Evolutionary conservation across 2,888 invertebrate genomes (phyloP).

Genomic region (Xestobium rufovillosum): DNA sequence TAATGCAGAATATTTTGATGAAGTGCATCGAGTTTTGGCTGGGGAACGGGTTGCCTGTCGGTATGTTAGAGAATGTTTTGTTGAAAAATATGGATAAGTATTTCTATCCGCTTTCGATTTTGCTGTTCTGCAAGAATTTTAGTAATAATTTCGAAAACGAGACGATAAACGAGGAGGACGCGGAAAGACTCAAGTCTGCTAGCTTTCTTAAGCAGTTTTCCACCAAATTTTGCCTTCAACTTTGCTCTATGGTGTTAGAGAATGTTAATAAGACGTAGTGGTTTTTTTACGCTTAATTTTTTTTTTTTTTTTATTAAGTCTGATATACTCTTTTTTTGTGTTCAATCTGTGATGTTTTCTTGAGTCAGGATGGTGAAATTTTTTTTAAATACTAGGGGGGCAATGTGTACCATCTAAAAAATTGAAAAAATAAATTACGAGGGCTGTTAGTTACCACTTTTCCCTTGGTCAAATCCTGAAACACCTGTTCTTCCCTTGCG

Average conservation of each 20-base stretch:
- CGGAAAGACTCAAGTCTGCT: conserved; percentile 35
- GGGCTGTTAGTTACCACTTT: too few relatives aligned
- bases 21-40: conserved; percentile 44
- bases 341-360: too few relatives aligned
- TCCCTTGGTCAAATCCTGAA: too few relatives aligned
- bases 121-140: conserved; percentile 43
- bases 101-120: conserved; percentile 42
- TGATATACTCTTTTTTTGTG: too few relatives aligned
- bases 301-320: too few relatives aligned
- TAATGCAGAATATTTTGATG: conserved; percentile 43
- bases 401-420: too few relatives aligned
- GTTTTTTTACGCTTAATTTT: too few relatives aligned
- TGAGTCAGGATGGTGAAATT: too few relatives aligned
- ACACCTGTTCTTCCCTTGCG: too few relatives aligned
- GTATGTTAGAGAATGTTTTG: conserved; percentile 38
- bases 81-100: conserved; percentile 44
- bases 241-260: conserved; percentile 44
- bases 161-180: conserved; percentile 29
- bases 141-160: conserved; percentile 37
- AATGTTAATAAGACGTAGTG: conserved; percentile 42
- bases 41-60: conserved; percentile 38
- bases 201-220: conserved; percentile 43
- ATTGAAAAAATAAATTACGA: too few relatives aligned
- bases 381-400: too few relatives aligned
- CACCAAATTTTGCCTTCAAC: conserved; percentile 43